A percentile compares a stretch with the other conserved stretches of the same genome.
phyloP scores from a whole-genome alignment of 1,140 invertebrate genomes.

The Macrostomum lignano region DNA sequence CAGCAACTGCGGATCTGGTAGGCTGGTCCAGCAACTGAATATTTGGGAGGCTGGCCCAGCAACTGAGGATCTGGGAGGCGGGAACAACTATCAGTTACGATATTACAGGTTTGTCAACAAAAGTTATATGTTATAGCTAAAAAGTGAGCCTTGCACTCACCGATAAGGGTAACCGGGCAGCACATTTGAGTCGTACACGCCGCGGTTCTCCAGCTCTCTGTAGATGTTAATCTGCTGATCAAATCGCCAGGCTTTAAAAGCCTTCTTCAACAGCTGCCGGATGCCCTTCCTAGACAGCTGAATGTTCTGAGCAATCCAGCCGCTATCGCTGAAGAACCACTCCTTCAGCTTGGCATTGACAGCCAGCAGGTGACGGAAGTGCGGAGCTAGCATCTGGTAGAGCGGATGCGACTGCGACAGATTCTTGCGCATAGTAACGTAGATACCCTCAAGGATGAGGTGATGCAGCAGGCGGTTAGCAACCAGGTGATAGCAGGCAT shows the following conservation, averaged over 20 bases:
- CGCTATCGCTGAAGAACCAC: conserved; percentile 2
- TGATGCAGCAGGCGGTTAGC: conserved; percentile 29
- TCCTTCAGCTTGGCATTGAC: conserved; percentile 20
- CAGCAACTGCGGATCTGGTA: too few species aligned
- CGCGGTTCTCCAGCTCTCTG: conserved; percentile 4
- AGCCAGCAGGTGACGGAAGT: conserved; percentile 28
- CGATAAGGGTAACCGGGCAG: too few species aligned
- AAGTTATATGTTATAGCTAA: too few species aligned
- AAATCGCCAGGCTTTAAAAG: conserved; percentile 4
- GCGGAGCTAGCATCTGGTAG: conserved; percentile 29
- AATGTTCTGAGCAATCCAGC: conserved; percentile 1
- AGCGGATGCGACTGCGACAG: conserved; percentile 29
- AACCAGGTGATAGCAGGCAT: conserved; percentile 29
- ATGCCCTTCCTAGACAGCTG: conserved; percentile 3
- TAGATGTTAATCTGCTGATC: conserved; percentile 3
- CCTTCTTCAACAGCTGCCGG: conserved; percentile 1
- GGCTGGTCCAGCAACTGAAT: too few species aligned
- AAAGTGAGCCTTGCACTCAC: too few species aligned
- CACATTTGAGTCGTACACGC: neutral
- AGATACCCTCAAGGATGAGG: conserved; percentile 29
- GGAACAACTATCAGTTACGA: too few species aligned
- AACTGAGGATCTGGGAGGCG: too few species aligned
- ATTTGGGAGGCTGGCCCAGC: too few species aligned
- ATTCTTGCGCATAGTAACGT: conserved; percentile 24
- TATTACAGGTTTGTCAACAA: too few species aligned